Evolutionary conservation across 2,888 invertebrate species (phyloP), one percentile per base, ranked within the genome.

Genomic region (Napeogenes sylphis): DNA sequence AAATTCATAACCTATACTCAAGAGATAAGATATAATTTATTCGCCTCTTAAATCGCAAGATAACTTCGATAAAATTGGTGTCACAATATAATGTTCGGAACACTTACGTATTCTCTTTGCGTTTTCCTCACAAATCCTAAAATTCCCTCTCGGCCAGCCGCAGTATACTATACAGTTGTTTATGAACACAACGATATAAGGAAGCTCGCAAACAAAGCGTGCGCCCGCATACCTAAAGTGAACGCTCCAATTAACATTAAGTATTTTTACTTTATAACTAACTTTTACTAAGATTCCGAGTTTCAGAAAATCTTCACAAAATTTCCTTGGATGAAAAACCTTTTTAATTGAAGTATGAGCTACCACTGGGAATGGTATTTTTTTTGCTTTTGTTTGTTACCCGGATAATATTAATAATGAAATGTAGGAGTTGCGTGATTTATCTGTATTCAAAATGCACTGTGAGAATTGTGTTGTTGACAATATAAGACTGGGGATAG

Each of bases 71-170:
- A 51, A 54, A 61, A 32, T 30, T 54, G 45, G 53, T 32, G 38
- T 56, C 51, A 61, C 56, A 56, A 56, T 51, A 56, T 61, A 56
- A 61, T 61, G 61, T 56, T 56, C 61, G 47, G 51, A 38, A 61
- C 56, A 56, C 35, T 51, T 51, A 56, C 35, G 35, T 45, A 62
- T 62, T 57, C 54, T 62, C 57, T 54, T 62, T 62, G n/a, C 56
- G 57, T 58, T 45, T 54, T 30, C 42, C 57, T 62, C 45, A 53
- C 45, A 62, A 58, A 32, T 45, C 61, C 53, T 57, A 53, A 45
- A 62, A 54, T 58, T 57, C 57, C 54, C 46, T 51, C 57, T 58
- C 45, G 45, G 45, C 57, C 33, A 35, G 57, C 54, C 54, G 61
- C 45, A 54, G 45, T 54, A 57, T 33, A 62, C 61, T 45, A 54